phyloP scores from a whole-genome alignment of 2,797 vertebrate genomes.

The Mycteria americana region DNA sequence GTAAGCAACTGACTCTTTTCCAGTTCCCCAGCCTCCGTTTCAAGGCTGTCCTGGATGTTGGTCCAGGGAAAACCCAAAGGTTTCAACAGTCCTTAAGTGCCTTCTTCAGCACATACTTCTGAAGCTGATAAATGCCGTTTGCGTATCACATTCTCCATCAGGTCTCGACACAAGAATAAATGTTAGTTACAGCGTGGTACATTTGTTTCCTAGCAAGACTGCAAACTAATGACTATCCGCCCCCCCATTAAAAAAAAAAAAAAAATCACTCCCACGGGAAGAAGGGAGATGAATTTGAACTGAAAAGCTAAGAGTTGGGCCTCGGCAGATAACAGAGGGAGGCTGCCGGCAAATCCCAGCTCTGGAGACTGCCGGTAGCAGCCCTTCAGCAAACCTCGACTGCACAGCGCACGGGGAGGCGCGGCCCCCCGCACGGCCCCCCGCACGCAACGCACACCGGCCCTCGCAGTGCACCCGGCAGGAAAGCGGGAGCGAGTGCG shows the following conservation, averaged over 20 bases:
- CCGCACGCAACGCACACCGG: not conserved
- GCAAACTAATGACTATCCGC: fast-evolving
- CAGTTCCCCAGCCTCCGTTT: not conserved
- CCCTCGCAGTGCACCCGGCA: no score
- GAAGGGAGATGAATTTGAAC: not conserved
- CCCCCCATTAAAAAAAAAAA: not conserved
- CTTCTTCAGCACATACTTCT: not conserved
- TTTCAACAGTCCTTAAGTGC: not conserved
- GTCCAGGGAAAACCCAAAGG: not conserved
- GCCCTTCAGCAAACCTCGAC: not conserved
- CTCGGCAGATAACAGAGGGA: not conserved
- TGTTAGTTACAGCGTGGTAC: not conserved
- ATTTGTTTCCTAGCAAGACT: not conserved
- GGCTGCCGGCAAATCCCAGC: not conserved
- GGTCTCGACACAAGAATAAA: not conserved
- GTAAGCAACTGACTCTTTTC: not conserved
- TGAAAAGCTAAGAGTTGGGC: not conserved
- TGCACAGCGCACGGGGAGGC: not conserved
- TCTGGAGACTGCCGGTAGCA: not conserved
- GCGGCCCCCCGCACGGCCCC: not conserved
- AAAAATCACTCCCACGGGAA: not conserved
- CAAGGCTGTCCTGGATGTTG: not conserved
- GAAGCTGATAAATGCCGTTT: not conserved
- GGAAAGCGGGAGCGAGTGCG: not conserved
- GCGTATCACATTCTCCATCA: not conserved